Base-by-base conservation (phyloP, 1,140 invertebrate species). In the Holcopasites calliopsidis region DNA sequence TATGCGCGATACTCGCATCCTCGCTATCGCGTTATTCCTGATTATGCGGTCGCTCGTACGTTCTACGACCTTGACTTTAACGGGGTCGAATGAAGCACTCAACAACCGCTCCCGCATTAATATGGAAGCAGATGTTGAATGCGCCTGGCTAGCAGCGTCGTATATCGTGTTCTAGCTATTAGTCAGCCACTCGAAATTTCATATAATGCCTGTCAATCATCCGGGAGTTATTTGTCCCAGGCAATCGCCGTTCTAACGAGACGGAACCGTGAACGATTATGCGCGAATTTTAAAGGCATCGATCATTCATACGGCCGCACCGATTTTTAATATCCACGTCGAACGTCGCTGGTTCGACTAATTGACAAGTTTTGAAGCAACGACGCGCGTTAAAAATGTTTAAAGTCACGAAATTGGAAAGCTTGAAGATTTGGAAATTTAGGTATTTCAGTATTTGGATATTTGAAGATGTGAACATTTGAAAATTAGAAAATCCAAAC, bases 131-230 rank as follows among this genome's bases (percentile, higher is more conserved):
- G 73, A 75, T 75, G 73, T n/a, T 33, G 73, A 69, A 55, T 62
- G 55, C 57, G 61, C 28, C 60, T 44, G 40, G 10, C 38, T 13
- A 35, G 28, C 42, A 16, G 40, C n/a, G n/a, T 58, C 60, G 60
- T 31, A 26, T 60, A 74, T 65, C 52, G 35, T 72, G 68, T 52
- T 62, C 44, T 57, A 61, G 82, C 88, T 87, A 89, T 89, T 88
- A 87, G 86, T 88, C 87, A 88, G 84, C 71, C 76, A 85, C 78
- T 84, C 79, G 85, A 89, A 90, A 88, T 88, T 90, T 89, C 88
- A 87, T 89, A 88, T 86, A 87, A 85, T 76, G 76, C 80, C 88
- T 86, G 88, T 89, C 88, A 88, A 84, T 89, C 83, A 85, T 54
- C 57, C 73, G 70, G 80, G 42, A 77, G 86, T 88, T 87, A 88